These are phyloP conservation scores for Eolophus roseicapilla DNA, from an alignment of 2,113 vertebrate genomes.

Conservation along the genomic window DNA sequence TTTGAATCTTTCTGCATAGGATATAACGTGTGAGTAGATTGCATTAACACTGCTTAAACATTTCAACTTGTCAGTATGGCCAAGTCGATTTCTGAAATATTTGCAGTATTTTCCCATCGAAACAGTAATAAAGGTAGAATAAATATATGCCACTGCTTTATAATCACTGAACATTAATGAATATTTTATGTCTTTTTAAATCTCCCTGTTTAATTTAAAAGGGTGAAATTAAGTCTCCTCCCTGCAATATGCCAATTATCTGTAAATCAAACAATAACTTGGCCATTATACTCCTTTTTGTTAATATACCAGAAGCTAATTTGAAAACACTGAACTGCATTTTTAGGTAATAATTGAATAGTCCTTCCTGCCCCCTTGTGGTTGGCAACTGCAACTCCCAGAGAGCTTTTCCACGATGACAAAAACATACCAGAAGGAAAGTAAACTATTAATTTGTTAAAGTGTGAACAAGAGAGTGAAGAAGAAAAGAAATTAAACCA, in stretches of 20 bases:
- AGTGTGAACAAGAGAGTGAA: conserved; percentile 13
- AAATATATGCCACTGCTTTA: conserved; percentile 86
- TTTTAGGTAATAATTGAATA: conserved; percentile 77
- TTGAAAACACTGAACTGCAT: conserved; percentile 76
- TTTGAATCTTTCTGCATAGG: conserved; percentile 84
- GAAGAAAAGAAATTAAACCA: background rate
- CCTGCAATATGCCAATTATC: conserved; percentile 89
- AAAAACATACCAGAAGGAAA: background rate
- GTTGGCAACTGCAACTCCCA: conserved; percentile 63
- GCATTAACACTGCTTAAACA: conserved; percentile 85
- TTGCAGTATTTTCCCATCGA: conserved; percentile 88
- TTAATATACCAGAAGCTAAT: conserved; percentile 87
- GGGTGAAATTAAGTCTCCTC: conserved; percentile 89
- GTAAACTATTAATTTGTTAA: conserved; percentile 44
- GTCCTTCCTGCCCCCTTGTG: conserved; percentile 83
- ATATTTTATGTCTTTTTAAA: conserved; percentile 96
- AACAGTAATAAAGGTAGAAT: conserved; percentile 88
- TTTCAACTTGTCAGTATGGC: conserved; percentile 87
- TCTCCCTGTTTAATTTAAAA: conserved; percentile 95
- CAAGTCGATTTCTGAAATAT: conserved; percentile 86
- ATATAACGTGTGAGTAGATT: conserved; percentile 80
- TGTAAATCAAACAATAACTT: conserved; percentile 94
- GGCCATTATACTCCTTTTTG: conserved; percentile 88
- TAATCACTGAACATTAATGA: conserved; percentile 89
- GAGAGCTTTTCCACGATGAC: background rate